Conservation (phyloP, 2,888 invertebrate species). For the Amphimallon solstitiale region DNA sequence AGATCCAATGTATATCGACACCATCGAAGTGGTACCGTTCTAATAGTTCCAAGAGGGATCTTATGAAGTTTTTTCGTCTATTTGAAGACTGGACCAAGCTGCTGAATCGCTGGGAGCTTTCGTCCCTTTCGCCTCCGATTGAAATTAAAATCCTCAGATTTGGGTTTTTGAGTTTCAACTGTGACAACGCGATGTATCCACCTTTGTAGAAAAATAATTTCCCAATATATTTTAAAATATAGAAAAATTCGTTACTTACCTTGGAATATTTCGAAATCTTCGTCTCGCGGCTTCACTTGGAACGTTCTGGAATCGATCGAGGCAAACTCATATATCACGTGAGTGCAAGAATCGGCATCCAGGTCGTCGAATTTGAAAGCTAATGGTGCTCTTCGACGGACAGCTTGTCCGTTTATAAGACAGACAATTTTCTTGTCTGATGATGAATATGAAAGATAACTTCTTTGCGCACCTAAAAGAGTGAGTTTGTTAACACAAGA, state of each 20-base stretch:
- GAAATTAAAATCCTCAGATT: constrained; percentile 77
- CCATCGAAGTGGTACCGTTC: constrained; percentile 81
- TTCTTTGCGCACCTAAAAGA: not conserved
- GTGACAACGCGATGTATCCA: constrained; percentile 77
- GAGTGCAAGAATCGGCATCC: constrained; percentile 76
- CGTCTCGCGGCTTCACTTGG: constrained; percentile 71
- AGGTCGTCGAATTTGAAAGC: constrained; percentile 73
- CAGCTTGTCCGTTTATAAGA: constrained; percentile 75
- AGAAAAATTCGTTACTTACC: constrained; percentile 63
- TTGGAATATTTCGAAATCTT: constrained; percentile 77
- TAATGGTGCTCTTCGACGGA: constrained; percentile 74
- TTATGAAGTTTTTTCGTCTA: constrained; percentile 69
- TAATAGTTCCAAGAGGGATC: constrained; percentile 73
- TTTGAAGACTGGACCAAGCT: constrained; percentile 70
- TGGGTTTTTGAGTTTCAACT: constrained; percentile 73
- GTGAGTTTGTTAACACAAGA: not conserved
- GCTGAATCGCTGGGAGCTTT: constrained; percentile 71
- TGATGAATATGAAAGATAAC: not conserved
- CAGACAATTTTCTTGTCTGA: constrained; percentile 68
- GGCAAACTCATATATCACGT: constrained; percentile 79
- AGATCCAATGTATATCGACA: constrained; percentile 83
- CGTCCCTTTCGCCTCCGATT: constrained; percentile 74
- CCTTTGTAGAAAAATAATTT: constrained; percentile 62
- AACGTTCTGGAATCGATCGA: constrained; percentile 74
- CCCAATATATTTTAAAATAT: not conserved